Percentiles rank a stretch among this genome's conserved stretches.
Evolutionary conservation across 2,888 invertebrate genomes (phyloP).

Genomic region (Leptinotarsa tumamoca): DNA sequence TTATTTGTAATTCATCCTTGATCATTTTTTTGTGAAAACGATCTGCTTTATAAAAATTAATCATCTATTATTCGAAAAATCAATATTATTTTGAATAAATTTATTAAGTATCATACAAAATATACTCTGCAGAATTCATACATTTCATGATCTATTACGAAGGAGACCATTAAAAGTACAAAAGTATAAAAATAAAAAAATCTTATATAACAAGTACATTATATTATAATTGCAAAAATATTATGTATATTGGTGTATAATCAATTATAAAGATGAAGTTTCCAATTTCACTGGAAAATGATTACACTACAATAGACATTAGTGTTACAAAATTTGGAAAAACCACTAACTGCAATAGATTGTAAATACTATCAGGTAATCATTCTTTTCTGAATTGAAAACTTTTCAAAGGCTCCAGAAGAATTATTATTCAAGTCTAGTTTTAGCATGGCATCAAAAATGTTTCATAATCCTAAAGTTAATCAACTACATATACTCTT

Average conservation of each 20-base stretch:
- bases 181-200: slow-evolving; percentile 33
- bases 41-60: too few relatives aligned
- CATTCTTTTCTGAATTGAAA: background rate
- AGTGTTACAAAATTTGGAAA: too few relatives aligned
- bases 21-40: too few relatives aligned
- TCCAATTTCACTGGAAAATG: slow-evolving; percentile 11
- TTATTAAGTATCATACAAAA: slow-evolving; percentile 45
- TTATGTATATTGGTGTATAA: slow-evolving; percentile 24
- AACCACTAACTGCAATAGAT: too few relatives aligned
- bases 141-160: slow-evolving; percentile 33
- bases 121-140: slow-evolving; percentile 40
- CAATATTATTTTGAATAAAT: slow-evolving; percentile 24
- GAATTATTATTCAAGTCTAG: slow-evolving; percentile 31
- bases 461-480: slow-evolving; percentile 32
- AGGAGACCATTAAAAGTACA: slow-evolving; percentile 29
- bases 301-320: background rate
- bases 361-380: background rate
- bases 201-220: slow-evolving; percentile 25
- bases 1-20: too few relatives aligned
- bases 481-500: slow-evolving; percentile 40
- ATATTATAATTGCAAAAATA: slow-evolving; percentile 16
- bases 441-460: slow-evolving; percentile 34
- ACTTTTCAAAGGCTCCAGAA: slow-evolving; percentile 22
- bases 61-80: background rate
- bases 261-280: background rate